Conservation (phyloP, 2,888 invertebrate species). For the Scaptomyza flava region DNA sequence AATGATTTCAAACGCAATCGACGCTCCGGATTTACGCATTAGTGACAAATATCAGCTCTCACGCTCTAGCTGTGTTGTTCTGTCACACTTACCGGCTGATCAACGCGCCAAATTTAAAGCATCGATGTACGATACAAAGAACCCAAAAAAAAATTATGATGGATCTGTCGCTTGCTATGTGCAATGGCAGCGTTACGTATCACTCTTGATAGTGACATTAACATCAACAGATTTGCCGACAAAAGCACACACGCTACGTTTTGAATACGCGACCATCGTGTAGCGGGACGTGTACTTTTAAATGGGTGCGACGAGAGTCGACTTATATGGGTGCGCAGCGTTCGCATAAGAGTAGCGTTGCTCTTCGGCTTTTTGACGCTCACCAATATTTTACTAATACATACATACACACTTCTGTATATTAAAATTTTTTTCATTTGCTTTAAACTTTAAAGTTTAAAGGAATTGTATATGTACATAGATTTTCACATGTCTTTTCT, state of each 20-base stretch:
- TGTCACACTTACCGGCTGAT: constrained; percentile 50
- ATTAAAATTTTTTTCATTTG: constrained; percentile 62
- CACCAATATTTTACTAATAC: constrained; percentile 59
- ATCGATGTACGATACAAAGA: constrained; percentile 43
- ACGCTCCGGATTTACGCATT: constrained; percentile 28
- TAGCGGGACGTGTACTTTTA: constrained; percentile 53
- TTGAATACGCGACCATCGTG: constrained; percentile 63
- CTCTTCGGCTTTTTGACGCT: constrained; percentile 79
- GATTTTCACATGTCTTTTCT: constrained; percentile 69
- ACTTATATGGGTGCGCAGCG: constrained; percentile 71
- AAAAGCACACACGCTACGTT: constrained; percentile 56
- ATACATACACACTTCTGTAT: constrained; percentile 46
- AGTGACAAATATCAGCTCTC: constrained; percentile 13
- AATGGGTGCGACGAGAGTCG: constrained; percentile 58
- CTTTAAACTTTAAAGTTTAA: too few relatives aligned
- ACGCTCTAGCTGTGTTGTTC: constrained; percentile 21
- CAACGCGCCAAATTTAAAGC: constrained; percentile 75
- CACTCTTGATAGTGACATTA: constrained; percentile 35
- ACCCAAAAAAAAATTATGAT: background rate
- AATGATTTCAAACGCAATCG: constrained; percentile 53
- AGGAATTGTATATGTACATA: constrained; percentile 77
- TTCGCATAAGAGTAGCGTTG: constrained; percentile 40
- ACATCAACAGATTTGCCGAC: constrained; percentile 62
- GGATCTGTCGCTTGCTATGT: constrained; percentile 41
- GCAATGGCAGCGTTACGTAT: constrained; percentile 59